A percentile compares a stretch with the other conserved stretches of the same genome.
Conservation (phyloP, 2,888 invertebrate genomes). For the Orthosia gothica region DNA sequence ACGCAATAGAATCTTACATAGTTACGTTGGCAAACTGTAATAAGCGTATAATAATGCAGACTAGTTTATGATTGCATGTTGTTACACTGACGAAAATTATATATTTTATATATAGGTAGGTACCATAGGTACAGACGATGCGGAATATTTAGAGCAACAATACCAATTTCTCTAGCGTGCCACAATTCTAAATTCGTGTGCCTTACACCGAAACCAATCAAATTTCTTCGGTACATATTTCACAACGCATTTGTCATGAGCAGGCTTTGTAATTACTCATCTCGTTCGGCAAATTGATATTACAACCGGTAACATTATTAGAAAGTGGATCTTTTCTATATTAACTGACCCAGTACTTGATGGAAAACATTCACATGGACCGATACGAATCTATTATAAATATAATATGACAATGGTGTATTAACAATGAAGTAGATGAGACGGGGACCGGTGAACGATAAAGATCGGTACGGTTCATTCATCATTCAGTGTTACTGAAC, state of each 20-base stretch:
- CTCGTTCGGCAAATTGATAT: slow-evolving; percentile 87
- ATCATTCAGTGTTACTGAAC: slow-evolving; percentile 76
- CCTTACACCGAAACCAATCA: slow-evolving; percentile 82
- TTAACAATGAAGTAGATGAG: slow-evolving; percentile 84
- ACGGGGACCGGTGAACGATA: slow-evolving; percentile 74
- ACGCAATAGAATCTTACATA: not conserved
- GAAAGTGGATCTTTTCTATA: slow-evolving; percentile 74
- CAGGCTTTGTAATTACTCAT: slow-evolving; percentile 87
- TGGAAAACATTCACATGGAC: slow-evolving; percentile 75
- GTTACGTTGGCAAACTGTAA: slow-evolving; percentile 4
- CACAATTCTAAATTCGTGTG: slow-evolving; percentile 59
- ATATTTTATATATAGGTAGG: slow-evolving; percentile 7
- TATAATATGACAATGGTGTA: slow-evolving; percentile 86
- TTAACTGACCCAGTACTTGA: slow-evolving; percentile 71
- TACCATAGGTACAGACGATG: slow-evolving; percentile 15
- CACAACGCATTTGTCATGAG: slow-evolving; percentile 88
- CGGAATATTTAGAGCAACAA: slow-evolving; percentile 42
- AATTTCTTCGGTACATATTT: slow-evolving; percentile 87
- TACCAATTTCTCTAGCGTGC: slow-evolving; percentile 37
- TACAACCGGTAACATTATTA: slow-evolving; percentile 80
- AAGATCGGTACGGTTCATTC: slow-evolving; percentile 82
- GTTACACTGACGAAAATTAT: slow-evolving; percentile 21
- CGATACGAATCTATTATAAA: slow-evolving; percentile 84
- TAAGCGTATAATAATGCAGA: not conserved
- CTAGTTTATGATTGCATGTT: not conserved